Evolutionary conservation across 2,888 invertebrate species (phyloP), one percentile per base, ranked within the genome.

Genomic region (Bruchidius siliquastri): DNA sequence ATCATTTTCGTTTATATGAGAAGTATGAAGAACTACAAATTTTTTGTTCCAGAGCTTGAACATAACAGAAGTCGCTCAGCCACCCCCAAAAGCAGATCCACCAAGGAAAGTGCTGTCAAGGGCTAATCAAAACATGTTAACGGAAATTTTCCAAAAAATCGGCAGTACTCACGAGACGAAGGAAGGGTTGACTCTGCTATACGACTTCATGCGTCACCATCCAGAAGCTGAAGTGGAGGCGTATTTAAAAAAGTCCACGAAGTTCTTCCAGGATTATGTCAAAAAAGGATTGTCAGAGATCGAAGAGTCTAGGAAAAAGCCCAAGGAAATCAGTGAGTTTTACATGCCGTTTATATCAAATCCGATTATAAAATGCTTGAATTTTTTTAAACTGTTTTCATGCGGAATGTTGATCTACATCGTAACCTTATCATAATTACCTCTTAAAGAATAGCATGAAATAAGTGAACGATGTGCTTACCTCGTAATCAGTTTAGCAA

Each of bases 91-190:
- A 79, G 82, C 82, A 71, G 84, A 84, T 72, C 84, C 80, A 2
- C 82, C 80, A 73, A 83, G 87, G 76, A 81, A 84, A 72, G 86
- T 88, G 0, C 87, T 95, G 75, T 93, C 94, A 2, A 92, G 95
- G 81, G 91, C 91, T 21, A 92, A 93, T n/a, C 96, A 96, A 83
- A 96, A 95, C 78, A 92, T 94, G 79, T 87, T 98, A 75, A 94
- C 95, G 0, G 94, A 94, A 82, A 97, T 97, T 82, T 94, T 97
- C 81, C 95, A 94, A 86, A 92, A 96, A 81, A 96, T 97, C 82
- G 96, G 96, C 67, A 93, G 92, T 70, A 96, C 95, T 86, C 94
- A 96, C 77, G 94, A 94, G 76, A 94, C 94, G 2, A 90, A 90
- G 79, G 91, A 96, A 86, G 98, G 97, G 67, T 87, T 98, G 74